Evolutionary conservation across 35 echinoderm and acorn worm genomes (phyloP).

Genomic region (Apostichopus japonicus): DNA sequence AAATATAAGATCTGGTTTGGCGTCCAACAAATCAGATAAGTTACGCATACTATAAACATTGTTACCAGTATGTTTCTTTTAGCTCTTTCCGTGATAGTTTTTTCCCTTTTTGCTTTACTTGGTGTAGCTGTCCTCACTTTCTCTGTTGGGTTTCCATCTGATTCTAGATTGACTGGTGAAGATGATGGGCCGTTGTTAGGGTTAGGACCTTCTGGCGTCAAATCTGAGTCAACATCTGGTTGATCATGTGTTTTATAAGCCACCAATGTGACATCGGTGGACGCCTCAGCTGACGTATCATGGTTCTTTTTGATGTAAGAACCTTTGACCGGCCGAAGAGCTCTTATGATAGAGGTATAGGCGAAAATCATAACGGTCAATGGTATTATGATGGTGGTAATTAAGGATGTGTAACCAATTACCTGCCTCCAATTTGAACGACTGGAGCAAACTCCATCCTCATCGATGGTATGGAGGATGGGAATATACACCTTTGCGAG

Average conservation of each 20-base stretch:
- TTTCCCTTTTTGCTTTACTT: neutral
- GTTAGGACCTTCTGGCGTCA: neutral
- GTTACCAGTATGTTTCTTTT: slow-evolving; percentile 25
- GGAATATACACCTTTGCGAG: neutral
- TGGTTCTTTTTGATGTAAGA: neutral
- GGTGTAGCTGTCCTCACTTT: neutral
- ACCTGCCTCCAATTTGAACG: neutral
- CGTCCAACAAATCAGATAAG: slow-evolving; percentile 36
- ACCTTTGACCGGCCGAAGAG: neutral
- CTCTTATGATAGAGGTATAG: slow-evolving; percentile 7
- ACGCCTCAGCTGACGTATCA: neutral
- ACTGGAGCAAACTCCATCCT: neutral
- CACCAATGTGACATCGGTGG: neutral
- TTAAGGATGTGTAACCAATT: neutral
- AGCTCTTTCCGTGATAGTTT: neutral
- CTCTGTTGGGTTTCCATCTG: neutral
- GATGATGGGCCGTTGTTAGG: neutral
- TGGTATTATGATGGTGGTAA: neutral
- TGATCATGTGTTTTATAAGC: neutral
- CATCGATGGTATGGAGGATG: neutral
- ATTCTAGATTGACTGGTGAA: neutral
- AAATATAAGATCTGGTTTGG: slow-evolving; percentile 18
- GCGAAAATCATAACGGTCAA: slow-evolving; percentile 2
- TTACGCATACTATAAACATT: slow-evolving; percentile 3
- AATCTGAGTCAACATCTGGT: neutral